Percentiles rank a stretch among this genome's conserved stretches.
These are phyloP conservation scores for Tiliqua scincoides DNA, from an alignment of 2,113 vertebrate genomes.

Conservation along the genomic window DNA sequence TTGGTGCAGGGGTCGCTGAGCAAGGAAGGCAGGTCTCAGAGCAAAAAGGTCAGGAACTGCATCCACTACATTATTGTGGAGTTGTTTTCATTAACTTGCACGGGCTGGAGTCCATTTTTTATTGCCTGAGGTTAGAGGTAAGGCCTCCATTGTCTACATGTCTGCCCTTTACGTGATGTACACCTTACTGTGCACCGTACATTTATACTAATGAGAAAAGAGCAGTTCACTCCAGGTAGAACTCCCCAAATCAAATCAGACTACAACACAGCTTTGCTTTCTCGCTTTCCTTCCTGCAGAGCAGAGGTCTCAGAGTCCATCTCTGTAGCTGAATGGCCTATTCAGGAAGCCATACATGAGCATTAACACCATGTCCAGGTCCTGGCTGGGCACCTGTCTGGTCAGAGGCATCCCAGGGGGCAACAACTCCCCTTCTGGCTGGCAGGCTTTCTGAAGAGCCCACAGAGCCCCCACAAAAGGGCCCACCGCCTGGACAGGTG, in stretches of 20 bases:
- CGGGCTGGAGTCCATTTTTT: neutral
- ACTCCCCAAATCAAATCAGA: neutral
- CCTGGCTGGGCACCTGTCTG: no score
- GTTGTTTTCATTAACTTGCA: neutral
- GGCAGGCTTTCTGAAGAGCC: no score
- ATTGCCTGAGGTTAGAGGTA: neutral
- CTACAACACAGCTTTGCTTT: neutral
- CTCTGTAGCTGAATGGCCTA: neutral
- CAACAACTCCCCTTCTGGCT: no score
- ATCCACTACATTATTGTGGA: neutral
- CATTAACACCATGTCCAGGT: no score
- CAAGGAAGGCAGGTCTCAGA: neutral
- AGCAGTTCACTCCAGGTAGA: neutral
- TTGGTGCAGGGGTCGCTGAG: neutral
- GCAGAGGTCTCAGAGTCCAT: neutral
- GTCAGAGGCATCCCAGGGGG: no score
- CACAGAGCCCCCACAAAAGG: no score
- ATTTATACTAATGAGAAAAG: neutral
- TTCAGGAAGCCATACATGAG: neutral
- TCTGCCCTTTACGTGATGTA: neutral
- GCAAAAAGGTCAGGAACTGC: neutral
- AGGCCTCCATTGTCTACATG: neutral
- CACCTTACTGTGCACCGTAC: neutral
- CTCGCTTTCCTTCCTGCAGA: neutral
- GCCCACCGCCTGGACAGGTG: no score